These are phyloP conservation scores for Lasioglossum calceatum DNA, from an alignment of 2,888 invertebrate genomes.

Conservation along the genomic window DNA sequence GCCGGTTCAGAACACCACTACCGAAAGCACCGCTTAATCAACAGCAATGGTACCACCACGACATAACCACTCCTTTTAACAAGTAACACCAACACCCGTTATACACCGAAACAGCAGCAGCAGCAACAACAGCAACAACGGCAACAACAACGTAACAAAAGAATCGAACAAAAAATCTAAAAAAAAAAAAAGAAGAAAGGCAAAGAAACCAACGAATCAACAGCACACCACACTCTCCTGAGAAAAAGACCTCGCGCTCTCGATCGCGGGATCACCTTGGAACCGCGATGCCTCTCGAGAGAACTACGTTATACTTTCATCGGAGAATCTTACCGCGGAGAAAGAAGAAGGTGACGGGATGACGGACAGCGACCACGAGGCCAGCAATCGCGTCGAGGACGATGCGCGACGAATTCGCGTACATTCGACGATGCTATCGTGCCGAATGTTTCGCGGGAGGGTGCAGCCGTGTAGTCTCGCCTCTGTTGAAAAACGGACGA, in stretches of 20 bases:
- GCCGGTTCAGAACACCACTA: constrained; percentile 87
- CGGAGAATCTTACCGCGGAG: constrained; percentile 26
- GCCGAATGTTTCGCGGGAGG: not conserved
- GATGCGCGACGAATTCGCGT: not conserved
- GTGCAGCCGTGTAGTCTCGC: not conserved
- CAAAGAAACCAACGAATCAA: constrained; percentile 70
- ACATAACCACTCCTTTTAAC: constrained; percentile 73
- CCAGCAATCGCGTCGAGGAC: not conserved
- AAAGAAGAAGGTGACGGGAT: constrained; percentile 18
- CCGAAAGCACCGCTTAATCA: constrained; percentile 87
- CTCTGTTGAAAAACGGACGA: not conserved
- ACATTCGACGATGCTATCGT: not conserved
- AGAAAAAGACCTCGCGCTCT: constrained; percentile 55
- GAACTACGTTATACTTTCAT: not conserved
- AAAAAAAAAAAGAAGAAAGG: constrained; percentile 68
- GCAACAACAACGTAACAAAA: constrained; percentile 59
- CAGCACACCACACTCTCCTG: constrained; percentile 80
- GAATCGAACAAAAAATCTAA: constrained; percentile 71
- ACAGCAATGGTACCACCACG: constrained; percentile 70
- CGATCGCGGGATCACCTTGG: constrained; percentile 43
- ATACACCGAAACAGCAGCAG: constrained; percentile 71
- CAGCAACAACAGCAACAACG: constrained; percentile 54
- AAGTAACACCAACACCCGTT: constrained; percentile 78
- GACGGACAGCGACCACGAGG: constrained; percentile 14
- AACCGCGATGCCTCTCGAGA: constrained; percentile 7